Base-by-base conservation (phyloP, 2,113 vertebrate genomes). In the Anoura caudifer region DNA sequence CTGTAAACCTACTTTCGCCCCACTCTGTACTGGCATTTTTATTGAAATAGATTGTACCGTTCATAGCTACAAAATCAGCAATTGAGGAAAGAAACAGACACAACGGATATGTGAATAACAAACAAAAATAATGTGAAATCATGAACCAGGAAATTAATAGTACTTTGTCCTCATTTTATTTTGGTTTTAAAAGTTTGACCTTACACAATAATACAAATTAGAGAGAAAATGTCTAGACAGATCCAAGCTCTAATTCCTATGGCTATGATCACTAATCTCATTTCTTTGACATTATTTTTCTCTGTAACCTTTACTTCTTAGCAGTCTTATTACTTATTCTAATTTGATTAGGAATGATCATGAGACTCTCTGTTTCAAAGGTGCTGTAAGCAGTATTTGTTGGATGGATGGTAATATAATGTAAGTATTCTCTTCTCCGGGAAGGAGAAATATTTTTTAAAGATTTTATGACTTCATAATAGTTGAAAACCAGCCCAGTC, bases 181-280 rank as follows among this genome's bases (percentile, higher is more conserved):
- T 90, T 84, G 47, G 70, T 67, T 96, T 88, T 73, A 93, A 56
- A 91, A 90, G 33, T 50, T 50, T 94, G 24, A 15, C 90, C 16
- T 93, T 95, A 77, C 1, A 77, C 14, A 92, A 14, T 92, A 87
- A 96, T 28, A 90, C 36, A 90, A 93, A 94, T 95, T 63, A 95
- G 82, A 63, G 4, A 95, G 38, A 67, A 84, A 94, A 75, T 88
- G 87, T 98, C 96, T 97, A 88, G 97, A 96, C 76, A 88, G 54
- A 61, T 36, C 4, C 14, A 94, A 93, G 33, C 33, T 87, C 52
- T 95, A 24, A 76, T 95, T 96, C 22, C 65, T 63, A 8, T 84
- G 87, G 31, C 41, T 76, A 8, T 52, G 28, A 43, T 70, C 77
- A 87, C 52, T 92, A 96, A 95, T 95, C 75, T 96, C 75, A 95